phyloP scores from a whole-genome alignment of 2,888 invertebrate species.

The Meiosimyza decipiens region DNA sequence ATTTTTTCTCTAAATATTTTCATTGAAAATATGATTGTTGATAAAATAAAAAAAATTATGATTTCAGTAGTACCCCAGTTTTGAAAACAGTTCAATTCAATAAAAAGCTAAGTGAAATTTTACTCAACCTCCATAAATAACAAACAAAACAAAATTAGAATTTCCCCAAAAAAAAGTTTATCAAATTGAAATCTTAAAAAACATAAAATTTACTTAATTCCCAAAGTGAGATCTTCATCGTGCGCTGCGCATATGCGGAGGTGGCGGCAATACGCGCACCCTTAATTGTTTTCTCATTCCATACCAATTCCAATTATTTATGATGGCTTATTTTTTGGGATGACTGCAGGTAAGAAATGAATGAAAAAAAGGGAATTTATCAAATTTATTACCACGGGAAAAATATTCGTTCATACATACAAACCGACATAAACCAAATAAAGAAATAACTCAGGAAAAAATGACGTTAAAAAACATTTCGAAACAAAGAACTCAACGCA shows the following conservation, averaged over 20 bases:
- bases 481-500: slow-evolving; percentile 6
- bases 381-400: slow-evolving; percentile 41
- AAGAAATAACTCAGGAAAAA: slow-evolving; percentile 59
- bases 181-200: too few species aligned
- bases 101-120: too few species aligned
- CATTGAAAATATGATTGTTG: too few species aligned
- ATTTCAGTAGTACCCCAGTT: too few species aligned
- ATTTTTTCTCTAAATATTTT: too few species aligned
- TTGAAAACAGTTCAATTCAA: too few species aligned
- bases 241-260: neutral
- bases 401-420: slow-evolving; percentile 31
- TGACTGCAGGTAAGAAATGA: neutral
- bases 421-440: slow-evolving; percentile 46
- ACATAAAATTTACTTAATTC: too few species aligned
- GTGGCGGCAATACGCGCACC: slow-evolving; percentile 2
- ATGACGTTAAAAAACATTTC: slow-evolving; percentile 27
- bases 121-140: too few species aligned
- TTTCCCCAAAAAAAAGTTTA: too few species aligned
- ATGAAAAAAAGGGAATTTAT: slow-evolving; percentile 33
- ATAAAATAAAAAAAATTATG: too few species aligned
- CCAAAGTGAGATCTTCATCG: slow-evolving; percentile 20
- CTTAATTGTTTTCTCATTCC: slow-evolving; percentile 11
- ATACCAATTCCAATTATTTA: neutral
- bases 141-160: too few species aligned
- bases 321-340: neutral